Conservation (phyloP, 2,888 invertebrate genomes). For the Nomada ferruginata region DNA sequence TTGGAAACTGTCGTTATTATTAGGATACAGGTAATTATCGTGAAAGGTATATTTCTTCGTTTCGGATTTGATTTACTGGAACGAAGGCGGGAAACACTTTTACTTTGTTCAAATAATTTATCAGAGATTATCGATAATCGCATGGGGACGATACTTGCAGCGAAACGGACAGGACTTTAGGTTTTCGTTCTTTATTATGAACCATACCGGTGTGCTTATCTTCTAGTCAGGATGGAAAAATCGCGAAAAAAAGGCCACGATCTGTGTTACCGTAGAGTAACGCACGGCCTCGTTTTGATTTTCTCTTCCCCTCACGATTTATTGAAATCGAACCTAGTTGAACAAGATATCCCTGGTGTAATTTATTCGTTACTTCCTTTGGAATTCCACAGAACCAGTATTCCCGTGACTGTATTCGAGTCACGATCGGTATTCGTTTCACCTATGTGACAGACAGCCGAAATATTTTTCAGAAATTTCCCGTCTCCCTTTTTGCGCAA, state of each 20-base stretch:
- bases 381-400: conserved; percentile 12
- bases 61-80: neutral
- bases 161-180: too few relatives aligned
- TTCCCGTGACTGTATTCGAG: conserved; percentile 53
- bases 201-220: neutral
- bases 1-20: too few relatives aligned
- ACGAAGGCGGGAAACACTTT: too few relatives aligned
- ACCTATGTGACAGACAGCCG: conserved; percentile 36
- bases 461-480: conserved; percentile 48
- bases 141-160: too few relatives aligned
- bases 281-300: conserved; percentile 42
- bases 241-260: neutral
- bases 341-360: conserved; percentile 2
- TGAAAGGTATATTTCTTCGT: too few relatives aligned
- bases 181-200: neutral
- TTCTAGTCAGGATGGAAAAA: neutral
- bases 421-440: conserved; percentile 58
- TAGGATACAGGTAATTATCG: too few relatives aligned
- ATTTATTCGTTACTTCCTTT: conserved; percentile 17
- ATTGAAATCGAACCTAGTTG: conserved; percentile 59
- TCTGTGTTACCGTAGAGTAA: conserved; percentile 29
- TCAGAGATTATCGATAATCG: too few relatives aligned
- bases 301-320: conserved; percentile 39
- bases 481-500: conserved; percentile 27
- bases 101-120: too few relatives aligned